A percentile compares a stretch with the other conserved stretches of the same genome.
Conservation (phyloP, 2,797 vertebrate genomes). For the Naso thynnoides region DNA sequence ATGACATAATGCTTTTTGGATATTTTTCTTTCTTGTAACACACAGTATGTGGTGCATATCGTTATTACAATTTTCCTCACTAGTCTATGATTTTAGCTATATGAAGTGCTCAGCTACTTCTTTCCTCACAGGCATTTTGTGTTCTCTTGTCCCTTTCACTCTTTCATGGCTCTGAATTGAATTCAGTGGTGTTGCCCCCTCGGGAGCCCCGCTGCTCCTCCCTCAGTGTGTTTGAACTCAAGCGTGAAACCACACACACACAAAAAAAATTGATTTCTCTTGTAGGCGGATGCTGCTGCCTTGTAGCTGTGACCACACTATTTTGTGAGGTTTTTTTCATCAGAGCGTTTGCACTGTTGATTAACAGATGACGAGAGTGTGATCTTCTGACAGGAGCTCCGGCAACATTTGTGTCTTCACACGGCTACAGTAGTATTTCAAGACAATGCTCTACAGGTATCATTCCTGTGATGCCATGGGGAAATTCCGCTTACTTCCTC, state of each 20-base stretch:
- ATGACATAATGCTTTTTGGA: background rate
- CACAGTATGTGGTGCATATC: background rate
- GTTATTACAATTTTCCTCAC: slow-evolving; percentile 15
- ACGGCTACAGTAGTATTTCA: slow-evolving; percentile 11
- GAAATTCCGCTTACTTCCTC: slow-evolving; percentile 26
- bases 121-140: slow-evolving; percentile 31
- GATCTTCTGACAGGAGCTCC: slow-evolving; percentile 29
- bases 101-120: slow-evolving; percentile 22
- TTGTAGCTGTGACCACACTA: slow-evolving; percentile 8
- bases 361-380: slow-evolving; percentile 19
- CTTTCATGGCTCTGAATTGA: slow-evolving; percentile 54
- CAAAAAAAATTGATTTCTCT: slow-evolving; percentile 41
- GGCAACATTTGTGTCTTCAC: slow-evolving; percentile 39
- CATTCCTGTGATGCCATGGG: background rate
- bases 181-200: slow-evolving; percentile 53
- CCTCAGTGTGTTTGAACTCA: slow-evolving; percentile 42
- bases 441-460: slow-evolving; percentile 9
- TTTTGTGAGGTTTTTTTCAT: slow-evolving; percentile 4
- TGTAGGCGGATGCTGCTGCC: slow-evolving; percentile 19
- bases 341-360: slow-evolving; percentile 32
- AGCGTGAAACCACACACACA: slow-evolving; percentile 54
- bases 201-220: slow-evolving; percentile 45
- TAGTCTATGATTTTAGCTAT: slow-evolving; percentile 27
- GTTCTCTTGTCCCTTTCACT: slow-evolving; percentile 37
- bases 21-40: too few relatives aligned